Conservation (phyloP, 2,888 invertebrate genomes). For the Cataglyphis cursor region DNA sequence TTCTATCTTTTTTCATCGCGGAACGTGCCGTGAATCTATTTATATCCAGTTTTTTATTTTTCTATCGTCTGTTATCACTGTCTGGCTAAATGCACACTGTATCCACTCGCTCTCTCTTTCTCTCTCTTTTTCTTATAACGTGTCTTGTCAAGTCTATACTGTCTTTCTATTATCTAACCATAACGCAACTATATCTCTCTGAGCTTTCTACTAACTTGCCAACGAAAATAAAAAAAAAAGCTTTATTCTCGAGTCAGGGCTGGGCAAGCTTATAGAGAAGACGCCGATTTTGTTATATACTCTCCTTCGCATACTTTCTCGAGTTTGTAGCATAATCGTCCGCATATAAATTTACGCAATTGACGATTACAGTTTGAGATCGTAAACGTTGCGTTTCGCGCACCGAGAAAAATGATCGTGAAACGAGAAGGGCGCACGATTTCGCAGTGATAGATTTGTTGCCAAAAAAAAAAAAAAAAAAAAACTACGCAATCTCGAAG, state of each 20-base stretch:
- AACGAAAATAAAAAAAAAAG: conserved; percentile 59
- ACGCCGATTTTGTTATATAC: conserved; percentile 53
- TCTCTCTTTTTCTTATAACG: conserved; percentile 29
- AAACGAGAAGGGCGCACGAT: conserved; percentile 68
- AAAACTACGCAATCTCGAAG: conserved; percentile 51
- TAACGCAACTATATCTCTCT: conserved; percentile 71
- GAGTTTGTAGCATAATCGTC: conserved; percentile 2
- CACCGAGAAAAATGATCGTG: conserved; percentile 68
- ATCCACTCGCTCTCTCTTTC: conserved; percentile 43
- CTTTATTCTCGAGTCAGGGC: conserved; percentile 79
- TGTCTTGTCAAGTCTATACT: conserved; percentile 54
- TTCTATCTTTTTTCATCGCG: background rate
- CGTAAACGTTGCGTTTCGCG: conserved; percentile 52
- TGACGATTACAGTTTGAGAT: conserved; percentile 9
- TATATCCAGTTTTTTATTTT: conserved; percentile 50
- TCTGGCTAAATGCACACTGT: conserved; percentile 49
- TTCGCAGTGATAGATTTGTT: conserved; percentile 46
- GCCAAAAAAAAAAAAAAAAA: conserved; percentile 42
- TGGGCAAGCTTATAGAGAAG: conserved; percentile 82
- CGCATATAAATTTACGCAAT: background rate
- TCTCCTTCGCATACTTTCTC: conserved; percentile 10
- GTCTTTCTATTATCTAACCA: conserved; percentile 66
- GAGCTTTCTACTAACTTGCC: conserved; percentile 81
- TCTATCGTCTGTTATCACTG: conserved; percentile 50
- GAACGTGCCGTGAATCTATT: conserved; percentile 33